Evolutionary conservation across 1,140 invertebrate species (phyloP), one percentile per base, ranked within the genome.

Genomic region (Drosophila kikkawai): DNA sequence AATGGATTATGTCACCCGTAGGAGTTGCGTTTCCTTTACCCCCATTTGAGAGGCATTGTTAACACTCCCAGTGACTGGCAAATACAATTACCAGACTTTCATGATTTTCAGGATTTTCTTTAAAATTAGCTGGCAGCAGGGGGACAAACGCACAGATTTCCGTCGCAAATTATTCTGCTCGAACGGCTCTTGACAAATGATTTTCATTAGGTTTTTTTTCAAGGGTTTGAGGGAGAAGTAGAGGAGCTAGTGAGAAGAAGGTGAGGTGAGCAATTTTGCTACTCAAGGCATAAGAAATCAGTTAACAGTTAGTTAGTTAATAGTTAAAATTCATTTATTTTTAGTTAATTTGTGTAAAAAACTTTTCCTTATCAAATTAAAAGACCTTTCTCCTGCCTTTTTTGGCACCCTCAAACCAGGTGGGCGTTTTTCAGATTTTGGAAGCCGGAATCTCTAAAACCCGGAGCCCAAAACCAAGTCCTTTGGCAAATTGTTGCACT

Each of bases 151-250:
- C 59, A 75, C 56, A 71, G 58, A 61, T 53, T 66, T 59, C n/a
- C 63, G 22, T 60, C 22, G 39, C 47, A 70, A 86, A 85, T 85
- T 75, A 85, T 79, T 79, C 57, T 75, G 73, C 68, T 65, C 15
- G 63, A 84, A 42, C 39, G 82, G 64, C 15, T 48, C 13, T 17
- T 17, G 64, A 84, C 76, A 84, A 84, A 85, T 85, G 76, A 77
- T 70, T 80, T 64, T 85, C 82, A 84, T 82, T 79, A 76, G 59
- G 44, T 22, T 29, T 36, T 22, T 29, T 36, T 39, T 39, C 19
- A 39, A 39, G 36, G 36, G 13, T 53, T 19, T 13, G 11, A 1
- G 26, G 26, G 17, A 4, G 29, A 5, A 1, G 48, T 22, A 50
- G 12, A 47, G 50, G 6, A 51, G 50, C 50, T 19, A 19, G 6